Evolutionary conservation across 1,140 invertebrate genomes (phyloP).

Genomic region (Aradophagus sp.): DNA sequence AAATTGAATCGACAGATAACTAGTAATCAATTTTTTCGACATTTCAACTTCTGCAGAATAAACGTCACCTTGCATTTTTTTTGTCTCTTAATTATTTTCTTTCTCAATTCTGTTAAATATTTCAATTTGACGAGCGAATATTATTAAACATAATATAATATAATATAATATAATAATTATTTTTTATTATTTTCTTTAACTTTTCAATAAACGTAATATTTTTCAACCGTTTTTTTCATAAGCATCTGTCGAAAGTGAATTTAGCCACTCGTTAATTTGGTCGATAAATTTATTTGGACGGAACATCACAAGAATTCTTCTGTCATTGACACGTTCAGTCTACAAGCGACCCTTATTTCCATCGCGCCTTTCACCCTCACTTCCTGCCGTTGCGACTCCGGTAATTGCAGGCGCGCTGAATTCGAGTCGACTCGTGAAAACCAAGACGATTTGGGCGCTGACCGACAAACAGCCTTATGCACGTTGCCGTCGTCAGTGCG

Average conservation of each 20-base stretch:
- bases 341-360: slow-evolving; percentile 52
- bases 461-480: slow-evolving; percentile 12
- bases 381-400: slow-evolving; percentile 42
- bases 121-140: too few relatives aligned
- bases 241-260: too few relatives aligned
- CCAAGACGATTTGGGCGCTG: slow-evolving; percentile 21
- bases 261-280: too few relatives aligned
- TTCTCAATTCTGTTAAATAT: too few relatives aligned
- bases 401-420: slow-evolving; percentile 42
- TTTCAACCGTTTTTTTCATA: too few relatives aligned
- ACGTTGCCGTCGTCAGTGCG: slow-evolving; percentile 41
- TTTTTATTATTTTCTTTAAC: slow-evolving; percentile 16
- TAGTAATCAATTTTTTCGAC: too few relatives aligned
- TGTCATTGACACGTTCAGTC: slow-evolving; percentile 57
- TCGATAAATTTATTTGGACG: slow-evolving; percentile 24
- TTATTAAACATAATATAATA: too few relatives aligned
- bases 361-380: slow-evolving; percentile 52
- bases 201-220: background rate
- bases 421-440: slow-evolving; percentile 37
- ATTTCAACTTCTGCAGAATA: too few relatives aligned
- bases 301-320: slow-evolving; percentile 57
- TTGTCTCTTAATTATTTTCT: too few relatives aligned
- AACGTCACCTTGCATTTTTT: too few relatives aligned
- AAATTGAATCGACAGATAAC: too few relatives aligned
- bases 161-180: too few relatives aligned